These are phyloP conservation scores for Actinia tenebrosa DNA, from an alignment of 64 coral and sea anemone species.

Conservation along the genomic window DNA sequence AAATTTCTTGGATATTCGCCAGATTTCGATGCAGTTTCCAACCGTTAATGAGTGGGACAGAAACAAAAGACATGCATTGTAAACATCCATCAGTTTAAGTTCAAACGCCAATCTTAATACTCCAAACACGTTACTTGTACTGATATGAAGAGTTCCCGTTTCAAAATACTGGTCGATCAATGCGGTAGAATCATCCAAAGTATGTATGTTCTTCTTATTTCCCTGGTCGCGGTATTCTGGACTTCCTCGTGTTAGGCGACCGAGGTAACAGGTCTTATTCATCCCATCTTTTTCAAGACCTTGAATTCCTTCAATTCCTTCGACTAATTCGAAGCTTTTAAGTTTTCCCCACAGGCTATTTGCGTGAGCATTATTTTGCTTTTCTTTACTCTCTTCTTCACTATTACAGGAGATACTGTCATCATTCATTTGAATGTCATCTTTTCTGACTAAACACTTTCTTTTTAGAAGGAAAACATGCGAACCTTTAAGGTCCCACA, in stretches of 20 bases:
- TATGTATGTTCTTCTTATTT: too few relatives aligned
- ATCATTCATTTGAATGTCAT: background rate
- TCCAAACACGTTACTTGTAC: background rate
- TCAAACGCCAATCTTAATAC: constrained; percentile 3
- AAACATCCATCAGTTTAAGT: background rate
- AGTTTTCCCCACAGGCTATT: background rate
- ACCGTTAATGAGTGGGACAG: background rate
- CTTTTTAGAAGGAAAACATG: background rate
- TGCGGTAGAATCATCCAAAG: background rate
- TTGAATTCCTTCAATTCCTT: background rate
- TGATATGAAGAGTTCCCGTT: background rate
- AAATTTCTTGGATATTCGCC: background rate
- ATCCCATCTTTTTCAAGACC: background rate
- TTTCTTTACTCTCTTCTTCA: background rate
- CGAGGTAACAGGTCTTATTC: background rate
- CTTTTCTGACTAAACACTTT: background rate
- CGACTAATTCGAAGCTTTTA: background rate
- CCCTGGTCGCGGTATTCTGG: background rate
- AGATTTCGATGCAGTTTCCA: constrained; percentile 3
- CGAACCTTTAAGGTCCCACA: background rate
- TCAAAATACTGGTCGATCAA: background rate
- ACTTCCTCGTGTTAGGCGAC: background rate
- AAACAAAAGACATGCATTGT: constrained; percentile 5
- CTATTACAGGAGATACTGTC: background rate
- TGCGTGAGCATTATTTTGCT: background rate